Evolutionary conservation across 2,888 invertebrate species (phyloP).

Genomic region (Polymixis flavicincta): DNA sequence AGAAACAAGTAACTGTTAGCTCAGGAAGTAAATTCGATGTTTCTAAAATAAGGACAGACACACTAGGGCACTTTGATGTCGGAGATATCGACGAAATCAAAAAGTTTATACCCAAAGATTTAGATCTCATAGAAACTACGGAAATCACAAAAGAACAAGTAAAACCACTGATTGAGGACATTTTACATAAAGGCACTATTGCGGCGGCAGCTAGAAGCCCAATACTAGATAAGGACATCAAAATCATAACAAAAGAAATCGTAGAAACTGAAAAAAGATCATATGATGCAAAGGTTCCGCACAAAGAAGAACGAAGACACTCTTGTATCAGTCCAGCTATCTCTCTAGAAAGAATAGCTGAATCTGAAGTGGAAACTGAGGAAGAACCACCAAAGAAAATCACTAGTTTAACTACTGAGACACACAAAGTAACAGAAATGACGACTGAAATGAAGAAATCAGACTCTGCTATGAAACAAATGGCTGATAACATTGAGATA

Average conservation of each 20-base stretch:
- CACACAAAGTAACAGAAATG: slow-evolving; percentile 66
- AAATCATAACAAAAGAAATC: slow-evolving; percentile 81
- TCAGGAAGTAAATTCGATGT: slow-evolving; percentile 83
- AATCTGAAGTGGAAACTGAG: slow-evolving; percentile 86
- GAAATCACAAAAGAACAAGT: slow-evolving; percentile 86
- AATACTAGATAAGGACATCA: slow-evolving; percentile 83
- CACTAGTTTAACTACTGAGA: slow-evolving; percentile 61
- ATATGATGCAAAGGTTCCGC: slow-evolving; percentile 87
- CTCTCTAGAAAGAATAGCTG: slow-evolving; percentile 87
- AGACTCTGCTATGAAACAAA: slow-evolving; percentile 88
- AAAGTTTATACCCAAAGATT: slow-evolving; percentile 76
- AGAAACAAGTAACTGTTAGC: slow-evolving; percentile 61
- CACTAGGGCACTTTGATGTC: slow-evolving; percentile 83
- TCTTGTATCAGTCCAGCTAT: slow-evolving; percentile 88
- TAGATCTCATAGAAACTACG: slow-evolving; percentile 75
- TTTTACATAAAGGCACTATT: slow-evolving; percentile 83
- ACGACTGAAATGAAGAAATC: slow-evolving; percentile 84
- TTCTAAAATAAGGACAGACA: slow-evolving; percentile 85
- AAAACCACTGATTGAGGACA: slow-evolving; percentile 86
- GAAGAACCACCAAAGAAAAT: slow-evolving; percentile 78
- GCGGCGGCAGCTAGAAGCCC: slow-evolving; percentile 84
- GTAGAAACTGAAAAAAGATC: slow-evolving; percentile 85
- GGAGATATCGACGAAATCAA: slow-evolving; percentile 73
- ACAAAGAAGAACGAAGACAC: slow-evolving; percentile 86
- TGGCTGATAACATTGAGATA: slow-evolving; percentile 89